phyloP scores from a whole-genome alignment of 92 coral and sea anemone species.

The Diadumene lineata region DNA sequence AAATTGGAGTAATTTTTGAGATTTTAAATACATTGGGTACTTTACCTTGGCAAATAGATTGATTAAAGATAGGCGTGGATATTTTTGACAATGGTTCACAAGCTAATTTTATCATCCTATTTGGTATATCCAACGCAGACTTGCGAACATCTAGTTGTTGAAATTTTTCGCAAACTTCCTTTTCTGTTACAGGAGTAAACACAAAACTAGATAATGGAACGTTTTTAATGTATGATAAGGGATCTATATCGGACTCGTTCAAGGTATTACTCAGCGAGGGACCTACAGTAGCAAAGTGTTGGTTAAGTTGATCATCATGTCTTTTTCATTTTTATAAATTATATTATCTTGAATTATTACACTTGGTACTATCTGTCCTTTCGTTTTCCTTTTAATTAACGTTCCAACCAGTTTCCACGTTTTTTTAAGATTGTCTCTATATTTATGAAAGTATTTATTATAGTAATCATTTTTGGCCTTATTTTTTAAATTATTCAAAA shows the following conservation, averaged over 20 bases:
- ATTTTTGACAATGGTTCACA: slow-evolving; percentile 38
- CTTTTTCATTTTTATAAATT: slow-evolving; percentile 4
- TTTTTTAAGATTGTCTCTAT: slow-evolving; percentile 26
- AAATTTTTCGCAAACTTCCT: slow-evolving; percentile 2
- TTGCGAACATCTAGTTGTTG: slow-evolving; percentile 21
- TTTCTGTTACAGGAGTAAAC: slow-evolving; percentile 9
- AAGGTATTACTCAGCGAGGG: slow-evolving; percentile 25
- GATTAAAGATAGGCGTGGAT: slow-evolving; percentile 49
- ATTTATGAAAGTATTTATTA: slow-evolving; percentile 17
- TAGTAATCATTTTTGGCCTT: slow-evolving; percentile 26
- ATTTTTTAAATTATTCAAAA: slow-evolving; percentile 7
- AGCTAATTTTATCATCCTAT: slow-evolving; percentile 53
- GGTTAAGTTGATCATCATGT: slow-evolving; percentile 29
- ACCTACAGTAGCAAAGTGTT: slow-evolving; percentile 33
- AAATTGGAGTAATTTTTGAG: slow-evolving; percentile 52
- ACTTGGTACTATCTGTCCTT: slow-evolving; percentile 36
- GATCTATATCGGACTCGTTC: neutral
- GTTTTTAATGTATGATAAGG: slow-evolving; percentile 4
- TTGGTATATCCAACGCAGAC: slow-evolving; percentile 48
- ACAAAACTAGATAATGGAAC: slow-evolving; percentile 17
- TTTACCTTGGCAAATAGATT: slow-evolving; percentile 47
- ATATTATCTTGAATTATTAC: slow-evolving; percentile 5
- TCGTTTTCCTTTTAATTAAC: slow-evolving; percentile 38
- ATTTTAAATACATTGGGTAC: slow-evolving; percentile 46
- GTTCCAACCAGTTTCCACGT: slow-evolving; percentile 54